Conservation (phyloP, 2,888 invertebrate species). For the Rotaria socialis region DNA sequence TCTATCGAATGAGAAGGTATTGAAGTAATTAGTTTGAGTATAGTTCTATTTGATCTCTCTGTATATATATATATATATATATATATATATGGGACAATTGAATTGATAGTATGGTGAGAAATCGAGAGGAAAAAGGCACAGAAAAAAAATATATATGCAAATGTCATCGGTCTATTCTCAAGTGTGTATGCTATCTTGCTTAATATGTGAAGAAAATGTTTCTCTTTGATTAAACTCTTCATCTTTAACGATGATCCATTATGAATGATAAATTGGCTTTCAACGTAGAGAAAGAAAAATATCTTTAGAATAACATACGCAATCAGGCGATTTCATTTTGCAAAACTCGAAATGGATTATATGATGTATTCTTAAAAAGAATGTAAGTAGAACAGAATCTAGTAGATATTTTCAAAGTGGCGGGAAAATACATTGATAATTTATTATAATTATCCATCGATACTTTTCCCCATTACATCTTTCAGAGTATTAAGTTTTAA, state of each 20-base stretch:
- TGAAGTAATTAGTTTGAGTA: background rate
- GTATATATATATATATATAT: too few relatives aligned
- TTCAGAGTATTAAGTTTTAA: too few relatives aligned
- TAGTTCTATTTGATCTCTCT: background rate
- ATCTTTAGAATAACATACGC: background rate
- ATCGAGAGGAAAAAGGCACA: background rate
- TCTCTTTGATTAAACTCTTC: constrained; percentile 17
- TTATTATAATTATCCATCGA: too few relatives aligned
- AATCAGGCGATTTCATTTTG: background rate
- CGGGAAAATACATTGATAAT: too few relatives aligned
- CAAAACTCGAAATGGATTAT: background rate
- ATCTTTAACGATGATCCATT: background rate
- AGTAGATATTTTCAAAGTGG: too few relatives aligned
- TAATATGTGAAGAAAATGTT: background rate
- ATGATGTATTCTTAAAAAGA: background rate
- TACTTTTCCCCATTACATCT: too few relatives aligned
- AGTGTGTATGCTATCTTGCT: background rate
- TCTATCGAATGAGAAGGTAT: background rate
- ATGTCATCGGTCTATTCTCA: background rate
- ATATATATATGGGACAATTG: constrained; percentile 2
- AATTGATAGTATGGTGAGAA: background rate
- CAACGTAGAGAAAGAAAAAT: background rate
- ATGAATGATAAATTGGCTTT: background rate
- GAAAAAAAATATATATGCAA: background rate
- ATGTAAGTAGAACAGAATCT: background rate